Conservation (phyloP, 2,113 vertebrate species). For the Otis tarda region DNA sequence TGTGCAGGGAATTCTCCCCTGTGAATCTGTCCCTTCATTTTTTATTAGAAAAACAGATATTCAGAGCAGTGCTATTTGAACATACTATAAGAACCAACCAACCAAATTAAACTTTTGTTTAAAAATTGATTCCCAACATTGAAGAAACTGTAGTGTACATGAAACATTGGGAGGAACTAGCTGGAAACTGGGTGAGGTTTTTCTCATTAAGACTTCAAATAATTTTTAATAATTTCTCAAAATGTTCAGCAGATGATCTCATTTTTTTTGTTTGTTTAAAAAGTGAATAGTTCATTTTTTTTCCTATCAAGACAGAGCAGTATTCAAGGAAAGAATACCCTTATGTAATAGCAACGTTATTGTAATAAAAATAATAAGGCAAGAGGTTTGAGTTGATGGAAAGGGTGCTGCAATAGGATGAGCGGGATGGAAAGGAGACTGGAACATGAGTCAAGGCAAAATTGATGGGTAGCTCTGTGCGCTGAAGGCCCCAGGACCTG, state of each 20-base stretch:
- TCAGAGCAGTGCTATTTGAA: neutral
- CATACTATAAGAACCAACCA: neutral
- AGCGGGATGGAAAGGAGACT: neutral
- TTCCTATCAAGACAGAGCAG: neutral
- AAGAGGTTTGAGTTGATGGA: neutral
- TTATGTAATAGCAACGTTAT: neutral
- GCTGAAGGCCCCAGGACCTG: neutral
- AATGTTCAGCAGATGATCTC: neutral
- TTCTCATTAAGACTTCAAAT: neutral
- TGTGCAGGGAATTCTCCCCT: neutral
- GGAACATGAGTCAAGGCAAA: neutral
- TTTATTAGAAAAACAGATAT: neutral
- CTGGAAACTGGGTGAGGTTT: neutral
- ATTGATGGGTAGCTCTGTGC: neutral
- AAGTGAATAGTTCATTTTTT: neutral
- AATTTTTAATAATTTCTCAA: neutral
- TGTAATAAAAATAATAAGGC: neutral
- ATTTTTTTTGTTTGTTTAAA: neutral
- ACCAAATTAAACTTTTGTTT: neutral
- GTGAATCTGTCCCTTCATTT: neutral
- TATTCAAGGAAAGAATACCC: neutral
- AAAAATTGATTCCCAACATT: neutral
- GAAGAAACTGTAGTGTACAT: neutral
- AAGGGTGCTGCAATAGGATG: neutral
- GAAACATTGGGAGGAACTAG: neutral